Evolutionary conservation across 2,888 invertebrate species (phyloP).

Genomic region (Cephus rjabovi): DNA sequence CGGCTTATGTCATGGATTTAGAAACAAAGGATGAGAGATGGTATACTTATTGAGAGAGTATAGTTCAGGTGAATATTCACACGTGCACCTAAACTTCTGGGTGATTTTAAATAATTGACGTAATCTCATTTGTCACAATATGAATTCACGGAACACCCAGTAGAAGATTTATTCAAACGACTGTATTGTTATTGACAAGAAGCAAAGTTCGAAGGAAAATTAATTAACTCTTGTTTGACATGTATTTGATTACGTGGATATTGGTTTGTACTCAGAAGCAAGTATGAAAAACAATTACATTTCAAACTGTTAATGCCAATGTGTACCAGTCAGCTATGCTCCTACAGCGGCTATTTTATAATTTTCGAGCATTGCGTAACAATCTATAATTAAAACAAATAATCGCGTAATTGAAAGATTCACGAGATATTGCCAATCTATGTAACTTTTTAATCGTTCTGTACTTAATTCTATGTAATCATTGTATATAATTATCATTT

Average conservation of each 20-base stretch:
- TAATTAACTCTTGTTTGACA: background rate
- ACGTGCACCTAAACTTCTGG: background rate
- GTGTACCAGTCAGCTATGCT: background rate
- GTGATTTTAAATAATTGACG: background rate
- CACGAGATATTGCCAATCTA: too few relatives aligned
- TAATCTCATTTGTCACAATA: background rate
- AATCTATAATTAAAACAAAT: background rate
- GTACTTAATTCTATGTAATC: background rate
- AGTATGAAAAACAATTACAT: too few relatives aligned
- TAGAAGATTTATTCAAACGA: background rate
- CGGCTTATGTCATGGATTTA: background rate
- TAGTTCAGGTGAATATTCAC: background rate
- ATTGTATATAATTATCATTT: background rate
- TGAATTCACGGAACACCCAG: background rate
- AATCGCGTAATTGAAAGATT: background rate
- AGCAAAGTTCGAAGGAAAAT: background rate
- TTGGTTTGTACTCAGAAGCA: background rate
- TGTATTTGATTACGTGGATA: background rate
- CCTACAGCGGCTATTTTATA: background rate
- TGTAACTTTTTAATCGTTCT: too few relatives aligned
- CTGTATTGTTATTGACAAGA: background rate
- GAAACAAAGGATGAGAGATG: background rate
- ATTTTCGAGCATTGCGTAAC: background rate
- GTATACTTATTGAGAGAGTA: background rate
- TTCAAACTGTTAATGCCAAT: too few relatives aligned